phyloP scores from a whole-genome alignment of 2,888 invertebrate genomes.

The Nasonovia ribisnigri region DNA sequence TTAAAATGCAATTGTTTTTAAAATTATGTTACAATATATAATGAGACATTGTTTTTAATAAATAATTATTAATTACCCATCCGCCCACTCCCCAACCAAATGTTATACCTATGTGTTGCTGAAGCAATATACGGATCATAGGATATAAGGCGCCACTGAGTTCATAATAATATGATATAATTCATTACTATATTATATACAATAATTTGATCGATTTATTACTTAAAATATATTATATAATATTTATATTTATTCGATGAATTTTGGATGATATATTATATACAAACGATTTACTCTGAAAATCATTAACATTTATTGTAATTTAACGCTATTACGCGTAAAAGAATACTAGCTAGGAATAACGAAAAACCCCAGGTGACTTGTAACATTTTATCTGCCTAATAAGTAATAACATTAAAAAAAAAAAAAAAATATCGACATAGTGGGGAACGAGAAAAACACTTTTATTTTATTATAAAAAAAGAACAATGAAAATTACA shows the following conservation, averaged over 20 bases:
- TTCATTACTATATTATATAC: neutral
- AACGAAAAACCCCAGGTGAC: neutral
- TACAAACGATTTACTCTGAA: neutral
- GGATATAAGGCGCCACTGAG: too few relatives aligned
- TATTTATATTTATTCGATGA: neutral
- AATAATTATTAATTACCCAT: too few relatives aligned
- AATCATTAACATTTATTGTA: neutral
- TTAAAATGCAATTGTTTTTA: too few relatives aligned
- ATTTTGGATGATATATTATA: neutral
- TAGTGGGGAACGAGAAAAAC: neutral
- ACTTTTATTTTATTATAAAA: constrained; percentile 21
- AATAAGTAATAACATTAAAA: neutral
- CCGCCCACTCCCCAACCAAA: too few relatives aligned
- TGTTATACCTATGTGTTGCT: too few relatives aligned
- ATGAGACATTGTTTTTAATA: too few relatives aligned
- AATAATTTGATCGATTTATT: neutral
- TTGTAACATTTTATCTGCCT: neutral
- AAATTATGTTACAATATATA: too few relatives aligned
- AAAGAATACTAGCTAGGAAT: neutral
- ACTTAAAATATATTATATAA: neutral
- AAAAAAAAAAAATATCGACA: neutral
- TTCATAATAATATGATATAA: too few relatives aligned
- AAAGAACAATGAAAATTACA: constrained; percentile 4
- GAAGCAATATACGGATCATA: too few relatives aligned
- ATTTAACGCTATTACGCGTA: neutral